phyloP scores from a whole-genome alignment of 2,797 vertebrate species.

The Ctenopoma multispine region DNA sequence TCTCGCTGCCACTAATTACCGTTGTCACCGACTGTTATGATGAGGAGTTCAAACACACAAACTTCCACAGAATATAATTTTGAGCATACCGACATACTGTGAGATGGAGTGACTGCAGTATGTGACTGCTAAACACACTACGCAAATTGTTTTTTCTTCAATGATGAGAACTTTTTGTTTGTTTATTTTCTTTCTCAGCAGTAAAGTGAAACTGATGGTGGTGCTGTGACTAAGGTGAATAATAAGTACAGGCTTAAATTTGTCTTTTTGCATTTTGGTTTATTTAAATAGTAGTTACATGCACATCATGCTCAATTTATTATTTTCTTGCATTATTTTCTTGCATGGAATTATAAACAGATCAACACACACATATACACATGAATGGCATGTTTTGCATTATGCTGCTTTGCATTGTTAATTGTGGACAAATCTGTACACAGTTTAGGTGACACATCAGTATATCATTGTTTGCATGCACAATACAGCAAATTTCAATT shows the following conservation, averaged over 20 bases:
- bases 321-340: not conserved
- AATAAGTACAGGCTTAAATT: not conserved
- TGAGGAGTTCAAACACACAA: conserved; percentile 21
- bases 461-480: conserved; percentile 6
- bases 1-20: conserved; percentile 5
- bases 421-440: not conserved
- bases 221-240: not conserved
- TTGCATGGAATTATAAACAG: not conserved
- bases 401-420: not conserved
- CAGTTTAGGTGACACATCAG: conserved; percentile 8
- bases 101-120: not conserved
- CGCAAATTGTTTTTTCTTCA: not conserved
- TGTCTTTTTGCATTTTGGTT: conserved; percentile 1
- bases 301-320: too few relatives aligned
- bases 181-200: not conserved
- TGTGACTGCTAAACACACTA: conserved; percentile 7
- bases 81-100: not conserved
- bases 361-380: not conserved
- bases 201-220: not conserved
- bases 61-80: conserved; percentile 9
- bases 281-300: not conserved
- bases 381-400: too few relatives aligned
- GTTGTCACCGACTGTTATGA: conserved; percentile 11
- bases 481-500: too few relatives aligned
- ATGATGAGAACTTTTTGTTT: not conserved